Percentiles rank a stretch among this genome's conserved stretches.
Evolutionary conservation across 2,113 vertebrate genomes (phyloP).

Genomic region (Halcyon senegalensis): DNA sequence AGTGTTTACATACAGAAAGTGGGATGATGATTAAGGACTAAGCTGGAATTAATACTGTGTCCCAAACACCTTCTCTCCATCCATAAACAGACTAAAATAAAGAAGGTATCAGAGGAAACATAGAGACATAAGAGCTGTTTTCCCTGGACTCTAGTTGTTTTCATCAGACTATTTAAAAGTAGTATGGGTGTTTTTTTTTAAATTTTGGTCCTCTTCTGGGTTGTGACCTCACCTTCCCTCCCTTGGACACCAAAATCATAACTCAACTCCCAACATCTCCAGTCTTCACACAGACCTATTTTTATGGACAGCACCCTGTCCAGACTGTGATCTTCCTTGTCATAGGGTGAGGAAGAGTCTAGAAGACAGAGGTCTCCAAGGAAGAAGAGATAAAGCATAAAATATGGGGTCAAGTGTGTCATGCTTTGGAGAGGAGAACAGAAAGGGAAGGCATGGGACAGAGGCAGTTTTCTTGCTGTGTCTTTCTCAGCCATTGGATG

Average conservation of each 20-base stretch:
- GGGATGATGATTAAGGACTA: not conserved
- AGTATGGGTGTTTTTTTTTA: not conserved
- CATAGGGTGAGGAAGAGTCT: not conserved
- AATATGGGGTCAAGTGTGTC: not conserved
- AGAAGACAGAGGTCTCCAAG: not conserved
- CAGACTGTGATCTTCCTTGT: not conserved
- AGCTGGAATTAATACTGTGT: not conserved
- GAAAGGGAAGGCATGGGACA: not conserved
- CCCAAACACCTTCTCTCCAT: not conserved
- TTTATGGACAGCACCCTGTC: not conserved
- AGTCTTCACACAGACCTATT: not conserved
- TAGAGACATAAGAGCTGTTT: slow-evolving; percentile 1
- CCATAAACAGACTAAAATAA: slow-evolving; percentile 28
- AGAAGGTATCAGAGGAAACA: slow-evolving; percentile 48
- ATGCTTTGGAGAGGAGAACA: not conserved
- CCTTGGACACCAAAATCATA: not conserved
- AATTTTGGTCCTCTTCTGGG: not conserved
- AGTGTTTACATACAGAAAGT: not conserved
- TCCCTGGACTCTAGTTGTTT: slow-evolving; percentile 6
- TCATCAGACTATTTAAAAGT: not conserved
- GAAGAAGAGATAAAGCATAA: not conserved
- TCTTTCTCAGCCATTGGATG: not conserved
- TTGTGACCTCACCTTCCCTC: not conserved
- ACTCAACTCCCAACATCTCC: not conserved
- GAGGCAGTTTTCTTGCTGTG: not conserved